A percentile compares a stretch with the other conserved stretches of the same genome.
Evolutionary conservation across 2,113 vertebrate species (phyloP).

Genomic region (Pelvicachromis taeniatus): DNA sequence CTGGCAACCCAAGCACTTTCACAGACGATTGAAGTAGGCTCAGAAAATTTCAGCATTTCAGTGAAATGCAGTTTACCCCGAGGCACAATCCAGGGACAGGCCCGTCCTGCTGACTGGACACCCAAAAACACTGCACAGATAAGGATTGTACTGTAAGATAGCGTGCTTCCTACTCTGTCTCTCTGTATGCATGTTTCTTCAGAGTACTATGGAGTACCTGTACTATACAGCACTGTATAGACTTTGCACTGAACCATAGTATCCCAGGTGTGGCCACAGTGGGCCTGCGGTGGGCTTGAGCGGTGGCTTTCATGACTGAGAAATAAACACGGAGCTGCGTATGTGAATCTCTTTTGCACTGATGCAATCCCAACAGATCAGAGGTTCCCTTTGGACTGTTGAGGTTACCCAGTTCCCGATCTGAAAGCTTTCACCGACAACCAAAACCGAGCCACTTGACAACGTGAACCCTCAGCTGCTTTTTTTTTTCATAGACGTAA

Average conservation of each 20-base stretch:
- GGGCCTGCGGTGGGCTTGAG: not conserved
- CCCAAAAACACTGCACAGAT: slow-evolving; percentile 62
- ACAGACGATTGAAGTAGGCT: not conserved
- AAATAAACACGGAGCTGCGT: slow-evolving; percentile 41
- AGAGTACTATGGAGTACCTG: slow-evolving; percentile 69
- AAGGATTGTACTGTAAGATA: slow-evolving; percentile 71
- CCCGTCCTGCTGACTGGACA: slow-evolving; percentile 44
- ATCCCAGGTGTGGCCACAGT: slow-evolving; percentile 40
- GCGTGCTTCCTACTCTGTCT: slow-evolving; percentile 71
- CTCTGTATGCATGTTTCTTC: slow-evolving; percentile 74
- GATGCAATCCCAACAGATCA: slow-evolving; percentile 63
- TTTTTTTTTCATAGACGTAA: slow-evolving; percentile 1
- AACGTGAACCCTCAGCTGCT: slow-evolving; percentile 59
- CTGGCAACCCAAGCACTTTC: not conserved
- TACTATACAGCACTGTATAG: slow-evolving; percentile 71
- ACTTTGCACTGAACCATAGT: slow-evolving; percentile 76
- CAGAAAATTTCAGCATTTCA: slow-evolving; percentile 37
- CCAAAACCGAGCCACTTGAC: slow-evolving; percentile 58
- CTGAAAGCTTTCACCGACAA: slow-evolving; percentile 51
- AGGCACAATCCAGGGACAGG: slow-evolving; percentile 42
- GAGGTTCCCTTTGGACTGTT: slow-evolving; percentile 61
- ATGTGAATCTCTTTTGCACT: slow-evolving; percentile 65
- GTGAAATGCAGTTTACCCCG: slow-evolving; percentile 47
- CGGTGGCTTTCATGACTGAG: not conserved
- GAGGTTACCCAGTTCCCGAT: slow-evolving; percentile 27